phyloP scores from a whole-genome alignment of 2,113 vertebrate genomes.

The Halichoeres trimaculatus region DNA sequence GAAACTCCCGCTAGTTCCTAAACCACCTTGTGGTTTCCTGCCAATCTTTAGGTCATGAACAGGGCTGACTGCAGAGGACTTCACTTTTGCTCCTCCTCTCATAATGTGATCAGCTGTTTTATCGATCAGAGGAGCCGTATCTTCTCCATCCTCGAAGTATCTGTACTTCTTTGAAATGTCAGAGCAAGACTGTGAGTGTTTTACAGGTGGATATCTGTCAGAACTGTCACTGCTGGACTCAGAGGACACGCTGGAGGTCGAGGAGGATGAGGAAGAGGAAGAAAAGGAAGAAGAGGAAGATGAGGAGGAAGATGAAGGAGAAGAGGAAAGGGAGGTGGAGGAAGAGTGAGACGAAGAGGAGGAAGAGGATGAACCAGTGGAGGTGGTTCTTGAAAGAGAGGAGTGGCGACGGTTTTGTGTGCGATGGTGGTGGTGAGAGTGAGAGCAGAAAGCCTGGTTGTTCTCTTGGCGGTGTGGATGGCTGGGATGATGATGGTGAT shows the following conservation, averaged over 20 bases:
- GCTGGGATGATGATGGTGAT: constrained; percentile 10
- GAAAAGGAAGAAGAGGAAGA: constrained; percentile 51
- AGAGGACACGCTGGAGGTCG: constrained; percentile 74
- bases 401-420: constrained; percentile 50
- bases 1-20: constrained; percentile 57
- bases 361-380: constrained; percentile 55
- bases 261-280: constrained; percentile 42
- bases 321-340: constrained; percentile 51
- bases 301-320: constrained; percentile 48
- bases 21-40: not conserved
- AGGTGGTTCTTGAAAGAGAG: constrained; percentile 62
- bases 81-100: constrained; percentile 13
- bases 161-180: constrained; percentile 72
- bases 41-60: constrained; percentile 60
- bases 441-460: constrained; percentile 39
- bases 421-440: constrained; percentile 50
- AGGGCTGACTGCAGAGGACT: constrained; percentile 4
- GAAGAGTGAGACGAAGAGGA: constrained; percentile 55
- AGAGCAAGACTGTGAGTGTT: constrained; percentile 81
- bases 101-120: constrained; percentile 41
- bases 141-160: constrained; percentile 71
- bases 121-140: constrained; percentile 64
- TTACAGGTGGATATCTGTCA: constrained; percentile 31
- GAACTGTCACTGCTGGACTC: constrained; percentile 66
- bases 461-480: constrained; percentile 25